Evolutionary conservation across 2,888 invertebrate species (phyloP), one percentile per base, ranked within the genome.

Genomic region (Drosophila aldrichi): DNA sequence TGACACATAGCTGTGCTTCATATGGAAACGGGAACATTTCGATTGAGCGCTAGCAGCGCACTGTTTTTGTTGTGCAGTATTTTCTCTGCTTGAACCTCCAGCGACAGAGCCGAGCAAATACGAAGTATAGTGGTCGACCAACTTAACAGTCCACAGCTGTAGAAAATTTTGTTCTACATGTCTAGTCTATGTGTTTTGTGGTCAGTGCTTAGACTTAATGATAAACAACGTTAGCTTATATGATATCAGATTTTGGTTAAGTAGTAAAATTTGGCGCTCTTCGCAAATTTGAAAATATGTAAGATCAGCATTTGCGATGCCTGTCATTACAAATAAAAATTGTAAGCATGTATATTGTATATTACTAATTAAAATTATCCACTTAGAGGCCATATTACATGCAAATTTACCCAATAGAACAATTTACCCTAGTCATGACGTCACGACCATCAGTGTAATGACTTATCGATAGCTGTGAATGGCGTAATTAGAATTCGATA

Each of bases 401-500:
- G 3, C 10, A 3, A 32, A 18, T 32, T 14, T 3, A 2, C 6
- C 2, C 5, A 12, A 18, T 18, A 7, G 0, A 49, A 7, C 14
- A 49, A 48, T 14, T 20, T 14, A 29, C 18, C 18, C 18, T 0
- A 18, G 9, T 4, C 9, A 16, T 58, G 32, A 63, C 58, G 58
- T 51, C 44, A 46, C 22, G 8, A 32, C 18, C 8, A 9, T n/a
- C 18, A 41, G 9, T 18, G 7, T 10, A 20, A 6, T 18, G 22
- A n/a, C 5, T 49, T 54, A 61, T 69, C 74, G 74, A 60, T 74
- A 55, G 12, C 7, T 40, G 14, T 7, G 22, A 12, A 16, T 25
- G 25, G 38, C 40, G 38, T 43, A 43, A 25, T 48, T 12, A 18
- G 18, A 18, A 29, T 40, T 52, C 60, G 60, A 65, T 69, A 61